phyloP scores from a whole-genome alignment of 2,797 vertebrate species.

The Lateolabrax maculatus region DNA sequence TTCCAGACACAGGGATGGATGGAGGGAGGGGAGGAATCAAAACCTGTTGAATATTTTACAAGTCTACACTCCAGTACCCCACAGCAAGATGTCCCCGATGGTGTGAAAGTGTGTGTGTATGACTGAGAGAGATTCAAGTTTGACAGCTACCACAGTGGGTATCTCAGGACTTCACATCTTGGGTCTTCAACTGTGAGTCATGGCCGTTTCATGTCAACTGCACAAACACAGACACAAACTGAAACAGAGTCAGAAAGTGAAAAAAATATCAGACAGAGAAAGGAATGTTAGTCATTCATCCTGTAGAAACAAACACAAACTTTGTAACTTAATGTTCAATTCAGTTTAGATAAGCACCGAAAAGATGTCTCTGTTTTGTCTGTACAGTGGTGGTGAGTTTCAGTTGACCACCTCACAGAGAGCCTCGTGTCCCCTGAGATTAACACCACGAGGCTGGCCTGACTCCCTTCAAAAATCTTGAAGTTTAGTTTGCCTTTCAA shows the following conservation, averaged over 20 bases:
- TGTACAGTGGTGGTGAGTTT: not conserved
- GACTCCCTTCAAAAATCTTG: not conserved
- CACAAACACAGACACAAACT: slow-evolving; percentile 43
- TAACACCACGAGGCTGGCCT: not conserved
- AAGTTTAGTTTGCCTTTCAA: not conserved
- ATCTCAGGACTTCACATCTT: slow-evolving; percentile 59
- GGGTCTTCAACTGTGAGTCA: slow-evolving; percentile 63
- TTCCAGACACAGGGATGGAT: slow-evolving; percentile 46
- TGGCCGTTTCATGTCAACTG: slow-evolving; percentile 57
- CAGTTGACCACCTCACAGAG: not conserved
- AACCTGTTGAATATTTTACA: slow-evolving; percentile 77
- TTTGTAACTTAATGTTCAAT: slow-evolving; percentile 37
- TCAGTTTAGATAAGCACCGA: slow-evolving; percentile 23
- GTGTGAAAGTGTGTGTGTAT: slow-evolving; percentile 31
- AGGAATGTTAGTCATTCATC: slow-evolving; percentile 24
- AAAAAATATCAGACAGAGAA: slow-evolving; percentile 20
- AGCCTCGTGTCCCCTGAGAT: not conserved
- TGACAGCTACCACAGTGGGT: slow-evolving; percentile 69
- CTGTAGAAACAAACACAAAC: slow-evolving; percentile 35
- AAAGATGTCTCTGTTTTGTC: slow-evolving; percentile 2
- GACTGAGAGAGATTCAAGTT: slow-evolving; percentile 50
- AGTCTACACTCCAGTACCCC: slow-evolving; percentile 62
- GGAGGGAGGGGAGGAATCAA: slow-evolving; percentile 56
- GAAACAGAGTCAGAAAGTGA: slow-evolving; percentile 31
- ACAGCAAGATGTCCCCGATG: slow-evolving; percentile 64